Base-by-base conservation (phyloP, 1,140 invertebrate genomes). In the Sinonovacula constricta region DNA sequence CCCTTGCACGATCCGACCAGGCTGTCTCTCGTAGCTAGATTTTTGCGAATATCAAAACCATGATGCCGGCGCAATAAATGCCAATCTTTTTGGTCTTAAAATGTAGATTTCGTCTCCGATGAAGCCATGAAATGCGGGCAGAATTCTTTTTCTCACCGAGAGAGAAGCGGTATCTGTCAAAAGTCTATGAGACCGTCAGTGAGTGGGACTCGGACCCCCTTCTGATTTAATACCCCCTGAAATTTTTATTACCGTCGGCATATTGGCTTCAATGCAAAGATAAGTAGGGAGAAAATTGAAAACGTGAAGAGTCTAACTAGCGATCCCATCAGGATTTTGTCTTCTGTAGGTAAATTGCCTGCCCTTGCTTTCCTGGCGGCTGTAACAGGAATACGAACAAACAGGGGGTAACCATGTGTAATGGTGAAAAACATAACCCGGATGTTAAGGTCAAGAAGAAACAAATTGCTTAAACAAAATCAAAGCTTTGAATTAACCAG, bases 41-140 rank as follows among this genome's bases (percentile, higher is more conserved):
- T 76, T 76, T 45, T 45, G 54, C 36, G 72, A 65, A 59, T 66
- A 66, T 66, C 60, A 67, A 57, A 53, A 51, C 72, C 60, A 53
- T 54, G 72, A 45, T 26, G 53, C 51, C 14, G 28, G n/a, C 49
- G 72, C 51, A 53, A 65, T 76, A 76, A 76, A 76, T 76, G 72
- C 72, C 72, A 76, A 76, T 76, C 72, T 76, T 67, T 59, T 33
- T 39, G 63, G 72, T 67, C 72, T 67, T 76, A 76, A 76, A 76
- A 76, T 67, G 60, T 67, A 53, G 72, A 66, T 67, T 67, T 36
- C 39, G 72, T 76, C 72, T 76, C 26, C 30, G 45, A 57, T 54
- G 30, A 30, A 76, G 72, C 62, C 63, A 76, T 51, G 45, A 76
- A 76, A 76, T 76, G 72, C 72, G 72, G 72, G 72, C 54, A 66